phyloP scores from a whole-genome alignment of 1,140 invertebrate genomes.

The Apis florea region DNA sequence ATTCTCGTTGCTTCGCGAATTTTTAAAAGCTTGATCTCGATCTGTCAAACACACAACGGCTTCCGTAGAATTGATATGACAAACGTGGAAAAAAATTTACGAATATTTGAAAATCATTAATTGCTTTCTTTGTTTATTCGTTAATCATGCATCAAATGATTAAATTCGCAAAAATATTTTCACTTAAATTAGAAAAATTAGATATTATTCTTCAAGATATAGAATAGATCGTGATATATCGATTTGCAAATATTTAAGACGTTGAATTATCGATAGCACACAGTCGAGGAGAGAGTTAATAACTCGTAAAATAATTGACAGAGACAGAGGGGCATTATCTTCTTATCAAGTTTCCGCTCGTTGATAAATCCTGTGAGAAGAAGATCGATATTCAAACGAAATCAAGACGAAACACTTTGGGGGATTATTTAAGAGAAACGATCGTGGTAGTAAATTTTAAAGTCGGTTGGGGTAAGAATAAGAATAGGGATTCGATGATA shows the following conservation, averaged over 20 bases:
- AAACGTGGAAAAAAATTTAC: too few relatives aligned
- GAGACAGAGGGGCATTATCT: not conserved
- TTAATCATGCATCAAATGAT: too few relatives aligned
- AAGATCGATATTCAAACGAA: constrained; percentile 15
- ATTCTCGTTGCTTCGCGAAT: too few relatives aligned
- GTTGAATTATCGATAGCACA: not conserved
- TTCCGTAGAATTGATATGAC: too few relatives aligned
- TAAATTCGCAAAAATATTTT: too few relatives aligned
- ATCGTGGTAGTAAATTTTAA: constrained; percentile 44
- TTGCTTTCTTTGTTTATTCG: too few relatives aligned
- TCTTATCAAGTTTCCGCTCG: not conserved
- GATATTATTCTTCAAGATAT: too few relatives aligned
- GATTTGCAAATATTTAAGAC: not conserved
- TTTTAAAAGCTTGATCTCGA: too few relatives aligned
- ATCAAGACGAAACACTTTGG: constrained; percentile 11
- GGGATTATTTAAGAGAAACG: constrained; percentile 27
- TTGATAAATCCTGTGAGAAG: not conserved
- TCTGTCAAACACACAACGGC: too few relatives aligned
- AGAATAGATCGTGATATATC: not conserved
- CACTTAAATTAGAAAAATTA: too few relatives aligned
- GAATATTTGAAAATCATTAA: too few relatives aligned
- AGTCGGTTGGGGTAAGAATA: constrained; percentile 9
- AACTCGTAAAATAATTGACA: not conserved
- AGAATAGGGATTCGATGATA: constrained; percentile 28
- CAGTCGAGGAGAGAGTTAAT: not conserved